Conservation (phyloP, 2,797 vertebrate genomes). For the Scyliorhinus canicula region DNA sequence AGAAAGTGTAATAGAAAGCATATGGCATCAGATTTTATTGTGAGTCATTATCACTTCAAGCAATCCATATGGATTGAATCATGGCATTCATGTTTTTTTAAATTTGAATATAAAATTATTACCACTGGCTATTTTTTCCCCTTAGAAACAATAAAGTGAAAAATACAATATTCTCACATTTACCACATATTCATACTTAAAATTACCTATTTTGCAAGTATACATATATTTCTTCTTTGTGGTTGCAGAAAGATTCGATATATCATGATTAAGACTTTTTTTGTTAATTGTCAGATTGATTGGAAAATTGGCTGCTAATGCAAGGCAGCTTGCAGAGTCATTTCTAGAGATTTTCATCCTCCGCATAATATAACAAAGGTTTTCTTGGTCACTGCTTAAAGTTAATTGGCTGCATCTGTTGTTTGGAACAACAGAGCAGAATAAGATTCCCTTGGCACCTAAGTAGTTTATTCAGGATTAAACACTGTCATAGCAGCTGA, state of each 20-base stretch:
- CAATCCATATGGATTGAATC: constrained; percentile 52
- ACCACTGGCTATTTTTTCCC: constrained; percentile 58
- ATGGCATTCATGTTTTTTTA: constrained; percentile 57
- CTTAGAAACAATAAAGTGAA: background rate
- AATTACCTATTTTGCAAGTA: background rate
- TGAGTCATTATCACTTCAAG: constrained; percentile 57
- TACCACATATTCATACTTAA: background rate
- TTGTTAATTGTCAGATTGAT: constrained; percentile 58
- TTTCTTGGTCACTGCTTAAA: constrained; percentile 57
- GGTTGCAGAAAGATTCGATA: constrained; percentile 46
- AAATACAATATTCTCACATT: background rate
- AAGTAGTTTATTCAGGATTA: constrained; percentile 52
- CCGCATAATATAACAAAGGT: constrained; percentile 57
- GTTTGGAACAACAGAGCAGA: constrained; percentile 53
- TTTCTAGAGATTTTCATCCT: constrained; percentile 55
- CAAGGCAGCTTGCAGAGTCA: constrained; percentile 56
- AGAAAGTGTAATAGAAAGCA: constrained; percentile 14
- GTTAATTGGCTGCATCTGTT: constrained; percentile 62
- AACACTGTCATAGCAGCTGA: constrained; percentile 51
- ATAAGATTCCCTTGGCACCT: constrained; percentile 52
- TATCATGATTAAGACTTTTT: constrained; percentile 54
- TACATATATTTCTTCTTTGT: background rate
- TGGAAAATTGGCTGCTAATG: constrained; percentile 59
- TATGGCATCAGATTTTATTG: constrained; percentile 50
- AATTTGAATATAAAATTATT: constrained; percentile 65